phyloP scores from a whole-genome alignment of 2,888 invertebrate genomes.

The Hypsopygia costalis region DNA sequence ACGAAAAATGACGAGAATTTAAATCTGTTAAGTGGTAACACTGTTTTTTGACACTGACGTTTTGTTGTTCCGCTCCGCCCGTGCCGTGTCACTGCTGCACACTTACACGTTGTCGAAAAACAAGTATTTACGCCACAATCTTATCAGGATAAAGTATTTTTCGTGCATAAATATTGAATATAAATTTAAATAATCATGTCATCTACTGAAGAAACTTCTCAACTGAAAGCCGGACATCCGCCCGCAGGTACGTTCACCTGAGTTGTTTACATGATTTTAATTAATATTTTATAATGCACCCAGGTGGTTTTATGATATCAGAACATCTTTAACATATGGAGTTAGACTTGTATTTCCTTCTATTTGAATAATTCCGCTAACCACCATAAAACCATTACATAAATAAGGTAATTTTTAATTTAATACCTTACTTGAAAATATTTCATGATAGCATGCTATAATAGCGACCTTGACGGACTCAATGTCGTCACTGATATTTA shows the following conservation, averaged over 20 bases:
- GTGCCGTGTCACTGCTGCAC: constrained; percentile 24
- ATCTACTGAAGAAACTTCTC: constrained; percentile 80
- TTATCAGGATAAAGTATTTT: constrained; percentile 32
- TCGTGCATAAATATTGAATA: background rate
- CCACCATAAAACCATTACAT: no score
- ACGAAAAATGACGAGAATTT: no score
- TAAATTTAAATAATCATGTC: constrained; percentile 46
- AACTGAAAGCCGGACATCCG: constrained; percentile 92
- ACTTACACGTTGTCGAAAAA: constrained; percentile 56
- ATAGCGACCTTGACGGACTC: constrained; percentile 14
- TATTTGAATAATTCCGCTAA: no score
- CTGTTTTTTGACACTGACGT: no score
- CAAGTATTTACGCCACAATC: constrained; percentile 33
- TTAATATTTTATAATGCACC: background rate
- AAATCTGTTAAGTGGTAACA: no score
- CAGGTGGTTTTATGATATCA: constrained; percentile 9
- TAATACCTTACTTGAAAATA: background rate
- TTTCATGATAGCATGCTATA: background rate
- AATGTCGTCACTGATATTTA: constrained; percentile 17
- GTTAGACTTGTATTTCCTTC: no score
- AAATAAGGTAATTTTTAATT: no score
- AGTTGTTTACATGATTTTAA: constrained; percentile 31
- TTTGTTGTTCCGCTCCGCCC: constrained; percentile 16
- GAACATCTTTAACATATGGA: no score
- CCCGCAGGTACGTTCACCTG: constrained; percentile 86